Percentiles rank a stretch among this genome's conserved stretches.
Conservation (phyloP, 2,888 invertebrate species). For the Lasioglossum villosulum region DNA sequence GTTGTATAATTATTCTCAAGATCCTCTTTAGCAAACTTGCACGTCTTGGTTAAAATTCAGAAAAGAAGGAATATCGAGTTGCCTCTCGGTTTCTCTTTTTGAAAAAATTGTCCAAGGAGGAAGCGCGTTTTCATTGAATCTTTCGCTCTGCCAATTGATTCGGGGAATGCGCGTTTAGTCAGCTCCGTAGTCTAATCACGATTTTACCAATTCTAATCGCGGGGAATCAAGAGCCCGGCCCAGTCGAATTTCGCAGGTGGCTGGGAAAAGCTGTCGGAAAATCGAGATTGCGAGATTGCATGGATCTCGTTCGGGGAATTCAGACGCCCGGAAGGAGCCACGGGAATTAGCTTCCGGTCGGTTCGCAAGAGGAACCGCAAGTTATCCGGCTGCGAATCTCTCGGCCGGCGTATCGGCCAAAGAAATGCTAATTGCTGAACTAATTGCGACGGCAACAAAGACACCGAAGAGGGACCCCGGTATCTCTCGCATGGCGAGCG, state of each 20-base stretch:
- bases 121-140: no score
- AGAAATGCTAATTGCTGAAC: slow-evolving; percentile 63
- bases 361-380: neutral
- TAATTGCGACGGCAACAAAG: slow-evolving; percentile 59
- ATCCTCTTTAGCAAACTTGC: no score
- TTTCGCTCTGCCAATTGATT: neutral
- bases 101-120: no score
- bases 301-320: slow-evolving; percentile 1
- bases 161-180: neutral
- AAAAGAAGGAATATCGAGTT: no score
- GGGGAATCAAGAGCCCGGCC: neutral
- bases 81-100: no score
- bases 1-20: no score
- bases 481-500: slow-evolving; percentile 63
- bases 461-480: slow-evolving; percentile 41
- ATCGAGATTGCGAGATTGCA: slow-evolving; percentile 4
- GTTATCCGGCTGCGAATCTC: slow-evolving; percentile 35
- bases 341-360: neutral
- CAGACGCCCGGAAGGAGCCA: neutral
- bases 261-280: neutral
- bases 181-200: neutral
- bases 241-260: neutral
- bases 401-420: slow-evolving; percentile 30
- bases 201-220: neutral
- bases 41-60: no score